These are phyloP conservation scores for Hystrix brachyura DNA, from an alignment of 2,113 vertebrate genomes.

Conservation along the genomic window DNA sequence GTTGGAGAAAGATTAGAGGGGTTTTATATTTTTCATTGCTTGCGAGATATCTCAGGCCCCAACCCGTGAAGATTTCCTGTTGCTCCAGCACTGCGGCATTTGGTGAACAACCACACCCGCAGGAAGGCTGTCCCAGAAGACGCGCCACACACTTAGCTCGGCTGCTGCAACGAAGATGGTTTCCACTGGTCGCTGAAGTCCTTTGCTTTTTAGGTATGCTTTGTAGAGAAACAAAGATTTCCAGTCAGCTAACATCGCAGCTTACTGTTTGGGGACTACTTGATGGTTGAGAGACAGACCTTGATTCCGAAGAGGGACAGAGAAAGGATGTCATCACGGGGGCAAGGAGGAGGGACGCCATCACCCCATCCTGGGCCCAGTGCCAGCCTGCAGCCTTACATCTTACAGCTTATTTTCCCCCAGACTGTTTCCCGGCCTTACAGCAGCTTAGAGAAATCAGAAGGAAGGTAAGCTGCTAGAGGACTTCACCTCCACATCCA, in stretches of 20 bases:
- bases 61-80: background rate
- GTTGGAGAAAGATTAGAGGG: background rate
- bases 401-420: background rate
- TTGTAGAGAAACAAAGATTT: slow-evolving; percentile 12
- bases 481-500: background rate
- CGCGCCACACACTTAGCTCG: background rate
- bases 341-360: background rate
- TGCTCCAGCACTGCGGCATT: background rate
- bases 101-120: background rate
- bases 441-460: background rate
- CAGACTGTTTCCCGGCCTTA: background rate
- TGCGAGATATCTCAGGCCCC: background rate
- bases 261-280: background rate
- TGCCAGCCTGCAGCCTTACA: background rate
- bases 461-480: background rate
- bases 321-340: background rate
- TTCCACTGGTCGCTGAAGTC: background rate
- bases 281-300: background rate
- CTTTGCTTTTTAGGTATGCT: background rate
- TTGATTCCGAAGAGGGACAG: background rate
- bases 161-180: background rate
- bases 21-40: background rate
- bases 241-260: background rate
- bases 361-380: background rate
- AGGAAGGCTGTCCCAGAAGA: background rate